phyloP scores from a whole-genome alignment of 2,888 invertebrate genomes.

The Agapostemon virescens region DNA sequence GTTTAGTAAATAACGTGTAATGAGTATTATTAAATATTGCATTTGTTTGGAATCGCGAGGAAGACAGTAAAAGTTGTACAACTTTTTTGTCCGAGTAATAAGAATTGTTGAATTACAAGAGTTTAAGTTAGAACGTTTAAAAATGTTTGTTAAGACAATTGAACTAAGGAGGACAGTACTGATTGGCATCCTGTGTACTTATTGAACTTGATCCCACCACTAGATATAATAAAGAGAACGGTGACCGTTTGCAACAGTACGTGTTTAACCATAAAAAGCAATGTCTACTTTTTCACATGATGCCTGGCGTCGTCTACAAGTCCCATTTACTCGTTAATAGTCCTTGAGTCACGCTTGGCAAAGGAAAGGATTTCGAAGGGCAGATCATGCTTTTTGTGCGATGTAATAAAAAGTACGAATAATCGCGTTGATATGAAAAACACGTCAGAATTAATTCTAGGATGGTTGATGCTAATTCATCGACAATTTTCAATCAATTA shows the following conservation, averaged over 20 bases:
- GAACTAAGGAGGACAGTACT: neutral
- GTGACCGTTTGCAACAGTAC: neutral
- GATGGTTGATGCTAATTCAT: neutral
- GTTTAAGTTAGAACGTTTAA: neutral
- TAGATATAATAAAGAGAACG: conserved; percentile 28
- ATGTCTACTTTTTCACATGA: conserved; percentile 28
- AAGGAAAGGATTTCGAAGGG: conserved; percentile 42
- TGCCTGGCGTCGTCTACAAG: conserved; percentile 6
- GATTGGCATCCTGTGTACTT: neutral
- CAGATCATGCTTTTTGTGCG: conserved; percentile 28
- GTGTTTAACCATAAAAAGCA: conserved; percentile 33
- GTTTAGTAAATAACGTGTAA: too few relatives aligned
- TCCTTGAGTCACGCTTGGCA: conserved; percentile 44
- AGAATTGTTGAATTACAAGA: neutral
- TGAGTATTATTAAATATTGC: neutral
- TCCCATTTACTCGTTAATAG: conserved; percentile 13
- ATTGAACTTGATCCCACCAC: conserved; percentile 16
- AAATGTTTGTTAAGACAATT: neutral
- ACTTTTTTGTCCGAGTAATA: neutral
- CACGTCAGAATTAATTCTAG: neutral
- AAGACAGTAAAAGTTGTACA: neutral
- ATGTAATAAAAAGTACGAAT: conserved; percentile 25
- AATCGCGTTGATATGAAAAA: conserved; percentile 40
- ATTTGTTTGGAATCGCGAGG: neutral
- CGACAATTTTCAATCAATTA: neutral